Percentiles rank a stretch among this genome's conserved stretches.
These are phyloP conservation scores for Ephestia elutella DNA, from an alignment of 1,140 invertebrate species.

Conservation along the genomic window DNA sequence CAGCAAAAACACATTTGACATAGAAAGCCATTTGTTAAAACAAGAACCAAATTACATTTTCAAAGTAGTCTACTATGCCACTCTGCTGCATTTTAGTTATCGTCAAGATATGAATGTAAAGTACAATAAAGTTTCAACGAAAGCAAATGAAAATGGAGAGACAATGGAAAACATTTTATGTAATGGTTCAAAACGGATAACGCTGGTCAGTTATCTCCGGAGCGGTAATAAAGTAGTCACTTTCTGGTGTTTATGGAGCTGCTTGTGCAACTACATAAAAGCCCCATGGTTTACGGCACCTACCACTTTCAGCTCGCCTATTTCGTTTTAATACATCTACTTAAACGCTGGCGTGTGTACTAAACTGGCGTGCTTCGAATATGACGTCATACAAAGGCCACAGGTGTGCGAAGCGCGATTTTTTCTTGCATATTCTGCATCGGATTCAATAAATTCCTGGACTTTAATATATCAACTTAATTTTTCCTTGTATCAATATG, in stretches of 20 bases:
- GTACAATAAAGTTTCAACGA: slow-evolving; percentile 25
- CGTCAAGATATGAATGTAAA: background rate
- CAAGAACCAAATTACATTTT: too few relatives aligned
- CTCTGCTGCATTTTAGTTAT: background rate
- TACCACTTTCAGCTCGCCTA: background rate
- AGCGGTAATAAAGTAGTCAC: slow-evolving; percentile 62
- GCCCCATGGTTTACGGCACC: slow-evolving; percentile 30
- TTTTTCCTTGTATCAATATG: slow-evolving; percentile 1
- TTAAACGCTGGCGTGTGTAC: slow-evolving; percentile 2
- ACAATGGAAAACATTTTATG: slow-evolving; percentile 46
- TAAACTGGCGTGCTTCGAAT: slow-evolving; percentile 18
- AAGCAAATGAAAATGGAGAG: slow-evolving; percentile 15
- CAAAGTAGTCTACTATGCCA: background rate
- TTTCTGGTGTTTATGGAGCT: slow-evolving; percentile 42
- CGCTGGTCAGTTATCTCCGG: slow-evolving; percentile 52
- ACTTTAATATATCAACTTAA: background rate
- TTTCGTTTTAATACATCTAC: background rate
- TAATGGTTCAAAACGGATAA: slow-evolving; percentile 63
- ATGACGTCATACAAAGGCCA: slow-evolving; percentile 27
- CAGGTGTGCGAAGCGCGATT: slow-evolving; percentile 25
- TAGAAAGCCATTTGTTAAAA: too few relatives aligned
- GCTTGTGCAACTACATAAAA: slow-evolving; percentile 49
- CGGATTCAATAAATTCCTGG: slow-evolving; percentile 16
- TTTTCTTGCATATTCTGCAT: slow-evolving; percentile 21
- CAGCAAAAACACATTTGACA: too few relatives aligned